phyloP scores from a whole-genome alignment of 2,113 vertebrate species.

The Camelus dromedarius region DNA sequence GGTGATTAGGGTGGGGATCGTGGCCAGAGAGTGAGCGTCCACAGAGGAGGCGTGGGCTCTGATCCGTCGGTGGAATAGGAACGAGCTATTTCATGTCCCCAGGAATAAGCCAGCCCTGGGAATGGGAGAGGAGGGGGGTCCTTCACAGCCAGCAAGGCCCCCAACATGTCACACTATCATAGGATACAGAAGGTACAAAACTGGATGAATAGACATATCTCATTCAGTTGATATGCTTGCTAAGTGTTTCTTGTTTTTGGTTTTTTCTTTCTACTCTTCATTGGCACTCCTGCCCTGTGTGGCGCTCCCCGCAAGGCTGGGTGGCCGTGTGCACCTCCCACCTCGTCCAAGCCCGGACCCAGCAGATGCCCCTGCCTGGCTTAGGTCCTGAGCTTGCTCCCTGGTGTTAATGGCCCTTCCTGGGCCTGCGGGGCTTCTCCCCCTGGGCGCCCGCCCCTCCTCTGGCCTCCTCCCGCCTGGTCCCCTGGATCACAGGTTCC shows the following conservation, averaged over 20 bases:
- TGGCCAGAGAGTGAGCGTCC: not conserved
- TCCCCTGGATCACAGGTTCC: not conserved
- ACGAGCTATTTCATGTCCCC: not conserved
- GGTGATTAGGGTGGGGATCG: no score
- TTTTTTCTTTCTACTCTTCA: not conserved
- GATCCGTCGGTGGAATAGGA: not conserved
- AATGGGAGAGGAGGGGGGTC: accelerated
- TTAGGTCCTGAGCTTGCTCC: not conserved
- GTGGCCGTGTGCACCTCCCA: not conserved
- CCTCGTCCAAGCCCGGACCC: not conserved
- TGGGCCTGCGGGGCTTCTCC: not conserved
- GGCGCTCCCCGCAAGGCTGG: not conserved
- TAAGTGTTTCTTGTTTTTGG: not conserved
- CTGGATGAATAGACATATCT: not conserved
- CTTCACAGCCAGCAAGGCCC: not conserved
- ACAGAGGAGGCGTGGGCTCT: not conserved
- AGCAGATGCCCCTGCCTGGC: not conserved
- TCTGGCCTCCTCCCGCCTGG: not conserved
- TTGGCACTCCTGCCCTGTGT: not conserved
- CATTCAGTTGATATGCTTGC: not conserved
- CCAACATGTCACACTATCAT: not conserved
- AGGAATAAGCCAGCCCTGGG: not conserved
- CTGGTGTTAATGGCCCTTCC: not conserved
- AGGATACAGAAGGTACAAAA: not conserved
- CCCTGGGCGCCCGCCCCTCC: accelerated